phyloP scores from a whole-genome alignment of 2,888 invertebrate genomes.

The Sepiola atlantica region DNA sequence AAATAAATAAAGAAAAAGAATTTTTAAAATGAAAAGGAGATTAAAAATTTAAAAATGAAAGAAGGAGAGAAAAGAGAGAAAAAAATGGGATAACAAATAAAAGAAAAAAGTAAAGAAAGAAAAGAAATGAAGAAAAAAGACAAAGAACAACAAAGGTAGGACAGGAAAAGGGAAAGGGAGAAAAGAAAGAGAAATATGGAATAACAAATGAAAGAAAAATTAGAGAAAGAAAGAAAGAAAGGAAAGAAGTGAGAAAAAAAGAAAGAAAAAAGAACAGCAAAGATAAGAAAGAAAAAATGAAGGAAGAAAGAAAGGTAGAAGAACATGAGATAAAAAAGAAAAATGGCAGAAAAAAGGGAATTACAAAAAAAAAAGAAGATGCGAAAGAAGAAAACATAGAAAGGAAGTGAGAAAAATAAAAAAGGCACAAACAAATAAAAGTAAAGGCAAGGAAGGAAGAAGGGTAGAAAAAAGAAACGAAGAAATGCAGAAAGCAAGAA shows the following conservation, averaged over 20 bases:
- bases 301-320: not conserved
- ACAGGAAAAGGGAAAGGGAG: not conserved
- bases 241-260: not conserved
- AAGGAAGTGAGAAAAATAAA: not conserved
- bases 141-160: not conserved
- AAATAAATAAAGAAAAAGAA: not conserved
- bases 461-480: not conserved
- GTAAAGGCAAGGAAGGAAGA: not conserved
- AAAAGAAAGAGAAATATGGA: not conserved
- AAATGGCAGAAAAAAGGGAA: not conserved
- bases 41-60: not conserved
- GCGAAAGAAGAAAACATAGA: too few species aligned
- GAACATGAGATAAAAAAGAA: not conserved
- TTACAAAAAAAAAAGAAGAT: too few species aligned
- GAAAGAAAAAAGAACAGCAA: not conserved
- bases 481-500: too few species aligned
- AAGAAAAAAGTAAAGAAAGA: not conserved
- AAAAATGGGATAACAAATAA: not conserved
- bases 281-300: not conserved
- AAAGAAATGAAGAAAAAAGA: not conserved
- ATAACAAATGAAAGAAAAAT: too few species aligned
- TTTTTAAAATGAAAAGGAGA: not conserved
- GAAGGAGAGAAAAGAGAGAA: not conserved
- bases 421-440: too few species aligned
- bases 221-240: not conserved